Conservation (phyloP, 2,888 invertebrate genomes). For the Agrochola litura region DNA sequence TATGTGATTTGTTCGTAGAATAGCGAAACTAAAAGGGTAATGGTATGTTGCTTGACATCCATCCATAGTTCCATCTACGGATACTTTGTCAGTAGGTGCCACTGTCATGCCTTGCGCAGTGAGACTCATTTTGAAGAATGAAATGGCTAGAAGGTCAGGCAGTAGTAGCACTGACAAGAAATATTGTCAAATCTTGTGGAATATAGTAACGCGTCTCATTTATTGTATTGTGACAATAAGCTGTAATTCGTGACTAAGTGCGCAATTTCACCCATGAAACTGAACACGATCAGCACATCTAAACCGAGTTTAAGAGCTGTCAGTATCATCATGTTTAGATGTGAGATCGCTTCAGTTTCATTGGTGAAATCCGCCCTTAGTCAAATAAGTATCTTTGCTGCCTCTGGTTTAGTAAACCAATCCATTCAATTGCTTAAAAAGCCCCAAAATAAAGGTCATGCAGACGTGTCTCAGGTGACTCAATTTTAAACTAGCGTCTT, state of each 20-base stretch:
- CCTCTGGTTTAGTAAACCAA: background rate
- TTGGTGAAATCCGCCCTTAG: background rate
- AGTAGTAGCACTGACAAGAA: background rate
- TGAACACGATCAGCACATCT: too few species aligned
- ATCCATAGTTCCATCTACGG: background rate
- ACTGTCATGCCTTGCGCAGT: background rate
- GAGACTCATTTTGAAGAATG: constrained; percentile 1
- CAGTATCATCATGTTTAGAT: too few species aligned
- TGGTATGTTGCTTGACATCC: constrained; percentile 18
- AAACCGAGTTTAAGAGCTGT: too few species aligned
- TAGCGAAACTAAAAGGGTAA: constrained; percentile 29
- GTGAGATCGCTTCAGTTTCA: too few species aligned
- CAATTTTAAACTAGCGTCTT: background rate
- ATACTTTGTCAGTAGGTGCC: background rate
- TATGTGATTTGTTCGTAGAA: constrained; percentile 43
- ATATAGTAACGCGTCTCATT: background rate
- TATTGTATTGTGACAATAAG: background rate
- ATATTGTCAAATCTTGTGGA: background rate
- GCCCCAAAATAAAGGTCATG: background rate
- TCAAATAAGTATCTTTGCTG: background rate
- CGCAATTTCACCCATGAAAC: too few species aligned
- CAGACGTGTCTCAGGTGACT: background rate
- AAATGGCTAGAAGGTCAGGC: background rate
- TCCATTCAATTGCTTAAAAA: background rate
- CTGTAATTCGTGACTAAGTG: background rate